Evolutionary conservation across 2,888 invertebrate species (phyloP), one percentile per base, ranked within the genome.

Genomic region (Halictus ligatus): DNA sequence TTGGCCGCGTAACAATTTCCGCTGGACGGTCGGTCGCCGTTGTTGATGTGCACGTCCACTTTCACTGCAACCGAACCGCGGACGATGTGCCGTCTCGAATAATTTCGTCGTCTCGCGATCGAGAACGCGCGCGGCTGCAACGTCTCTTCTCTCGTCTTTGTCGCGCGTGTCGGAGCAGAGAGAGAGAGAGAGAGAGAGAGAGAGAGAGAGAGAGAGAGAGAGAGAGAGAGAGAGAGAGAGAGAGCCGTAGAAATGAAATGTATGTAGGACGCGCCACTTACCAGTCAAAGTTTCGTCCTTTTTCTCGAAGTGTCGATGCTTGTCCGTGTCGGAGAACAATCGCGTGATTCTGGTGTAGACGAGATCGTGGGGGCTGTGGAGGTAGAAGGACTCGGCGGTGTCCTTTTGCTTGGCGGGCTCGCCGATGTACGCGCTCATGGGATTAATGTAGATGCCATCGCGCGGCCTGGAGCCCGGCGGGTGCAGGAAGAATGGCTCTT

Each of bases 281-380:
- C 95, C 95, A 60, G 95, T 95, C 89, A 95, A 87, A 90, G 94
- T 93, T 78, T 95, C 95, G 87, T 95, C 95, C 89, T 94, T 95
- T 91, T 93, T 94, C 85, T 94, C 94, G 81, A 75, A 84, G 84
- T 84, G 85, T 2, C 89, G 90, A 88, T 92, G 86, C 81, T 91
- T 93, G 67, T 93, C 93, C 40, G 86, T 89, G 60, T 92, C 96
- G 93, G 97, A 97, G 95, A 98, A 98, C 86, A 98, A 96, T 94
- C 98, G 98, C 78, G 98, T 96, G 75, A 98, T 98, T 78, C 98
- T 96, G 94, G 98, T 98, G 95, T 98, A 98, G 86, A 97, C 97
- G 71, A 98, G 96, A 90, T 98, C 97, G 83, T 98, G 97, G 0
- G 97, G 97, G 93, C 97, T 97, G 95, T 98, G 98, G 78, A 98